phyloP scores from a whole-genome alignment of 1,140 invertebrate species.

The Halyomorpha halys region DNA sequence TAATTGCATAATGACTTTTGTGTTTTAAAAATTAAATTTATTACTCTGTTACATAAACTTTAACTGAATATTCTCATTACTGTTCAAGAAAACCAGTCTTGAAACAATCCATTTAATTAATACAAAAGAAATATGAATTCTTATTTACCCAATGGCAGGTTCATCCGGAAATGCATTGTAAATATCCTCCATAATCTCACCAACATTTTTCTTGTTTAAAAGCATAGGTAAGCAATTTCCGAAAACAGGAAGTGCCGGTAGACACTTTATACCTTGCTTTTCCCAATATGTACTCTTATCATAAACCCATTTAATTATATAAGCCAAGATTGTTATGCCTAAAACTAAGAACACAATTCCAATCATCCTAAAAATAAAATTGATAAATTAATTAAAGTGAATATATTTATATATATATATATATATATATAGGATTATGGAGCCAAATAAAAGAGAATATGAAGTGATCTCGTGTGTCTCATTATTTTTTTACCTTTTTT shows the following conservation, averaged over 20 bases:
- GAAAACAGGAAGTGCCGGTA: background rate
- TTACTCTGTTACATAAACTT: background rate
- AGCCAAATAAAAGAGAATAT: too few species aligned
- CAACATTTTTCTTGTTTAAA: background rate
- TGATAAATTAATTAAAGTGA: too few species aligned
- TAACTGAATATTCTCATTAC: background rate
- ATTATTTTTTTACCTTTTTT: too few species aligned
- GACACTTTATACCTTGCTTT: background rate
- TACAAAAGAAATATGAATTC: too few species aligned
- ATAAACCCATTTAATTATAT: background rate
- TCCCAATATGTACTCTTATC: background rate
- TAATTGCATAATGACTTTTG: too few species aligned
- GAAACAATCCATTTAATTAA: background rate
- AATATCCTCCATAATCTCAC: background rate
- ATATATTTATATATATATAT: too few species aligned
- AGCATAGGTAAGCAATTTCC: slow-evolving; percentile 3
- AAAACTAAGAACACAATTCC: background rate
- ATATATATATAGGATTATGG: too few species aligned
- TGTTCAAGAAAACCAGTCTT: background rate
- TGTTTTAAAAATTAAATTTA: too few species aligned
- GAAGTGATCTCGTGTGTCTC: too few species aligned
- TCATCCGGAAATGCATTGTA: background rate
- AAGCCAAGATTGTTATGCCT: background rate
- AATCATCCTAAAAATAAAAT: too few species aligned
- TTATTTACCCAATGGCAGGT: background rate